A percentile compares a stretch with the other conserved stretches of the same genome.
phyloP scores from a whole-genome alignment of 2,797 vertebrate species.

The Lerista edwardsae region DNA sequence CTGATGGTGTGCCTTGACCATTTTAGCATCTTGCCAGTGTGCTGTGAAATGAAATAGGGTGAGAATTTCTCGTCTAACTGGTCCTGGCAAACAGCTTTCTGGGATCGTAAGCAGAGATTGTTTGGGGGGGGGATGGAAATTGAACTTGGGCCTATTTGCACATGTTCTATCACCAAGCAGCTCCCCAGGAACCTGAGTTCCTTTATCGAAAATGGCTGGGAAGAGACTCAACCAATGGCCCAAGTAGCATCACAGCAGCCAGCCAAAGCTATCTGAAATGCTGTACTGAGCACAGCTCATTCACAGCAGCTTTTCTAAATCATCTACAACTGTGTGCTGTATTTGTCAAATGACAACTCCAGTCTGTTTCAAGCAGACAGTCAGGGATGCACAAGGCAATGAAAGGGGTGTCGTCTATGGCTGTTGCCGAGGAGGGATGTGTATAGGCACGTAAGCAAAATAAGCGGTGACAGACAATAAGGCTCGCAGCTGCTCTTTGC shows the following conservation, averaged over 20 bases:
- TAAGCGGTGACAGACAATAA: background rate
- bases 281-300: constrained; percentile 12
- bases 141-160: too few species aligned
- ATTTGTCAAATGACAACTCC: constrained; percentile 15
- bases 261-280: fast-evolving
- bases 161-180: too few species aligned
- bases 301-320: constrained; percentile 10
- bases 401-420: background rate
- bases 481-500: background rate
- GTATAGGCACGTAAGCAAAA: background rate
- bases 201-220: background rate
- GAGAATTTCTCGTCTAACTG: too few species aligned
- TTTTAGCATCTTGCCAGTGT: too few species aligned
- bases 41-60: too few species aligned
- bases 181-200: background rate
- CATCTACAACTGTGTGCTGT: background rate
- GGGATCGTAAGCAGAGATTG: too few species aligned
- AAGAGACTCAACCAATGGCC: background rate
- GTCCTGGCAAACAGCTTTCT: too few species aligned
- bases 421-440: constrained; percentile 1
- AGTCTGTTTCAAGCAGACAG: background rate
- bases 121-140: too few species aligned
- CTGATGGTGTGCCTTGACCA: too few species aligned
- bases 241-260: background rate
- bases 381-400: background rate